Evolutionary conservation across 2,113 vertebrate species (phyloP).

Genomic region (Tympanuchus pallidicinctus): DNA sequence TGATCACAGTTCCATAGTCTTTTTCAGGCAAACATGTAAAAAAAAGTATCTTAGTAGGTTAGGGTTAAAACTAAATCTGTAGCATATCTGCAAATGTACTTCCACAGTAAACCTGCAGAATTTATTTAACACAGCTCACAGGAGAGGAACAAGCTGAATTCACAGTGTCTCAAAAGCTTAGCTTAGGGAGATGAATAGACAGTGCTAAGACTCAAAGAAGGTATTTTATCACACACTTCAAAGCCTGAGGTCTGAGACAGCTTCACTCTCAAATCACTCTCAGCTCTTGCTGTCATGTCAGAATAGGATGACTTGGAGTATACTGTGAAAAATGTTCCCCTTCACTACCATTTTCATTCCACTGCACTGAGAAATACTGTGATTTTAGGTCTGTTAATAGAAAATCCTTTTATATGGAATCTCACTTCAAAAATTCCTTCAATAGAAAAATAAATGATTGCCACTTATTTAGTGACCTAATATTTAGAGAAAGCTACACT

Average conservation of each 20-base stretch:
- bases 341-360: constrained; percentile 34
- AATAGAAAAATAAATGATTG: neutral
- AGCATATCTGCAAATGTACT: neutral
- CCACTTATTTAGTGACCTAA: neutral
- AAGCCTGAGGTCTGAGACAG: neutral
- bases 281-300: neutral
- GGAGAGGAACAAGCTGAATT: neutral
- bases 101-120: neutral
- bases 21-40: neutral
- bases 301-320: neutral
- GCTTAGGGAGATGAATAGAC: neutral
- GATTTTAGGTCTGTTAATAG: neutral
- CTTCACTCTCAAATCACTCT: constrained; percentile 21
- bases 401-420: constrained; percentile 8
- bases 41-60: neutral
- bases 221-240: neutral
- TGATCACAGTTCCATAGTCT: neutral
- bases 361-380: neutral
- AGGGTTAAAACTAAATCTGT: neutral
- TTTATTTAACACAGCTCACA: neutral
- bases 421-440: constrained; percentile 20
- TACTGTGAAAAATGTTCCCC: neutral
- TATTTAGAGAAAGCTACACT: neutral
- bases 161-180: neutral
- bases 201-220: neutral